A percentile compares a stretch with the other conserved stretches of the same genome.
Conservation (phyloP, 2,888 invertebrate species). For the Leptopilina drosophilae region DNA sequence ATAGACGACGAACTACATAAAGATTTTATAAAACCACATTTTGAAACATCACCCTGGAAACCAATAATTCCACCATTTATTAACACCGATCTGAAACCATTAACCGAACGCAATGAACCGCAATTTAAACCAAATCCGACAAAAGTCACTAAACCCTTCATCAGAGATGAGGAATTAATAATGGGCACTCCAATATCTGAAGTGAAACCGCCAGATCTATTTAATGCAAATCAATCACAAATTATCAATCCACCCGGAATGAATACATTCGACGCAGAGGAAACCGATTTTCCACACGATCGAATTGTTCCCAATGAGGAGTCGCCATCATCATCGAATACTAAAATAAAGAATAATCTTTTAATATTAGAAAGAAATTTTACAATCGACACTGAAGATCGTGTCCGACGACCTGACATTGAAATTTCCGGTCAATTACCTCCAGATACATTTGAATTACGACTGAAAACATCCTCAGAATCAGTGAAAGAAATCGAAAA, state of each 20-base stretch:
- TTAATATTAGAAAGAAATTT: slow-evolving; percentile 55
- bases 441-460: slow-evolving; percentile 68
- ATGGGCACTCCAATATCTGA: slow-evolving; percentile 32
- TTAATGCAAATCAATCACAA: slow-evolving; percentile 49
- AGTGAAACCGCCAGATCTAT: slow-evolving; percentile 45
- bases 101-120: slow-evolving; percentile 49
- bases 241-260: slow-evolving; percentile 56
- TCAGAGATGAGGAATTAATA: slow-evolving; percentile 11
- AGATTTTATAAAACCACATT: slow-evolving; percentile 70
- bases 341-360: slow-evolving; percentile 70
- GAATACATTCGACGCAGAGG: slow-evolving; percentile 63
- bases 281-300: slow-evolving; percentile 69
- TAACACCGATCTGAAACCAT: slow-evolving; percentile 64
- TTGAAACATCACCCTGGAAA: slow-evolving; percentile 74
- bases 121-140: slow-evolving; percentile 13
- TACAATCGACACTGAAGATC: slow-evolving; percentile 18
- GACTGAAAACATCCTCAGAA: slow-evolving; percentile 64
- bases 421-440: slow-evolving; percentile 70
- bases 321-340: slow-evolving; percentile 58
- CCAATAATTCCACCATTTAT: slow-evolving; percentile 72
- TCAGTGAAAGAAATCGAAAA: slow-evolving; percentile 27
- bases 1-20: slow-evolving; percentile 58
- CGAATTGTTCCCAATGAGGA: slow-evolving; percentile 70
- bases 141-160: slow-evolving; percentile 15
- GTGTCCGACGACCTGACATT: slow-evolving; percentile 59